Conservation (phyloP, 92 coral and sea anemone species). For the Umimayanthus chanpuru region DNA sequence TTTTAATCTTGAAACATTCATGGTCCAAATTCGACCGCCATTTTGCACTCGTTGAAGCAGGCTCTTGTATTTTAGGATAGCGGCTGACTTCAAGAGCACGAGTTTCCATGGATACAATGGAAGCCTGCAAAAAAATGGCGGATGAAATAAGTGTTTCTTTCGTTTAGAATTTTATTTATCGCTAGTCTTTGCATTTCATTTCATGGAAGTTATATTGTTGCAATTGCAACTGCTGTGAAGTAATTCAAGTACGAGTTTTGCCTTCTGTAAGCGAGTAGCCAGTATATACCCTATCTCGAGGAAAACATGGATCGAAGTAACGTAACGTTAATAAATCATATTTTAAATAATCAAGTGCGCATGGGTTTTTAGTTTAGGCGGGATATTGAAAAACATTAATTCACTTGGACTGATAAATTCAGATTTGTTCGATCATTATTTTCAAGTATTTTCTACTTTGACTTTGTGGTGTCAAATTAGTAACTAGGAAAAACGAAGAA, state of each 20-base stretch:
- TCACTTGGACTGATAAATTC: too few species aligned
- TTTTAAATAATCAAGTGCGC: constrained; percentile 9
- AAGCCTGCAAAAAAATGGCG: too few species aligned
- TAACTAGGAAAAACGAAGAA: too few species aligned
- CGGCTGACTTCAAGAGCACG: too few species aligned
- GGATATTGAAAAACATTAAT: constrained; percentile 25
- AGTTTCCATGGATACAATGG: too few species aligned
- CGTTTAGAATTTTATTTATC: too few species aligned
- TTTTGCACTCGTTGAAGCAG: too few species aligned
- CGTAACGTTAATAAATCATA: constrained; percentile 15
- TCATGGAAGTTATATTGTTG: background rate
- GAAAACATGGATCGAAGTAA: constrained; percentile 1
- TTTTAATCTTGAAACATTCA: too few species aligned
- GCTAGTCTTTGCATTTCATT: background rate
- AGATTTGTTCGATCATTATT: background rate
- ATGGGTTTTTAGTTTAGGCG: constrained; percentile 20
- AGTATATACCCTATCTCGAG: background rate
- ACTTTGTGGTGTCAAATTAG: too few species aligned
- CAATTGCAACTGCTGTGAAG: background rate
- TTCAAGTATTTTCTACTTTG: background rate
- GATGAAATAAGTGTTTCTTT: too few species aligned
- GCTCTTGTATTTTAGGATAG: too few species aligned
- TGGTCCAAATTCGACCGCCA: too few species aligned
- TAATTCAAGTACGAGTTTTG: background rate
- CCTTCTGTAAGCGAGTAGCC: background rate